Evolutionary conservation across 2,797 vertebrate genomes (phyloP).

Genomic region (Rhinichthys osculus): DNA sequence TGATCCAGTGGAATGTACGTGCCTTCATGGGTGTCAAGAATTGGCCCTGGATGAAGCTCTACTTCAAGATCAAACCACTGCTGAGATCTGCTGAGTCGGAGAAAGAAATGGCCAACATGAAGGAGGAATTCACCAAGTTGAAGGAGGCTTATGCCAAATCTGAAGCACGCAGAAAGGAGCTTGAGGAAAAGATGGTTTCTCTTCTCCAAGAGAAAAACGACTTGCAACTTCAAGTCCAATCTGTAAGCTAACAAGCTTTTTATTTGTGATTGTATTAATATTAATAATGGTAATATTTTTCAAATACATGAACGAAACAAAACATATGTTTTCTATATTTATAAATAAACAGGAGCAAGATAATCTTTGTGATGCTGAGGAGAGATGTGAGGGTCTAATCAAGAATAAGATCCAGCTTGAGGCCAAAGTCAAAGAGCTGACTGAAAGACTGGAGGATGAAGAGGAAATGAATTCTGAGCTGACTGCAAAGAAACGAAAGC

Average conservation of each 20-base stretch:
- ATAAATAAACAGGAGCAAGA: conserved; percentile 78
- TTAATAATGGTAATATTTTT: not conserved
- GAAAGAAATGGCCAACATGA: conserved; percentile 85
- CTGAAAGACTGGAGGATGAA: conserved; percentile 78
- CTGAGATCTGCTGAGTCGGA: conserved; percentile 78
- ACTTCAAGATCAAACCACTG: conserved; percentile 80
- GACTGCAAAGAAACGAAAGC: conserved; percentile 86
- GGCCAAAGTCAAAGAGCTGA: conserved; percentile 88
- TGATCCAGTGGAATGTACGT: conserved; percentile 83
- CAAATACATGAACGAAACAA: not conserved
- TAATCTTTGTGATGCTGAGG: conserved; percentile 84
- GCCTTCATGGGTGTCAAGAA: conserved; percentile 84
- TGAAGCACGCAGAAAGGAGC: conserved; percentile 79
- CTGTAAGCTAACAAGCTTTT: conserved; percentile 46
- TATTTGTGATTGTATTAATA: not conserved
- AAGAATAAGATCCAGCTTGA: conserved; percentile 93
- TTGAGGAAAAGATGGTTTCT: conserved; percentile 82
- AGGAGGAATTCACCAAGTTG: conserved; percentile 86
- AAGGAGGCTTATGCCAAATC: conserved; percentile 84
- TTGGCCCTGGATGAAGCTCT: conserved; percentile 84
- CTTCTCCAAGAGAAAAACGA: conserved; percentile 81
- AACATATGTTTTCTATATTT: not conserved
- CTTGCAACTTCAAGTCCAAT: conserved; percentile 63
- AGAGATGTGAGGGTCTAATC: conserved; percentile 90
- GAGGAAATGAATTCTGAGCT: conserved; percentile 87